Conservation (phyloP, 2,113 vertebrate genomes). For the Ophthalmolycus amberensis region DNA sequence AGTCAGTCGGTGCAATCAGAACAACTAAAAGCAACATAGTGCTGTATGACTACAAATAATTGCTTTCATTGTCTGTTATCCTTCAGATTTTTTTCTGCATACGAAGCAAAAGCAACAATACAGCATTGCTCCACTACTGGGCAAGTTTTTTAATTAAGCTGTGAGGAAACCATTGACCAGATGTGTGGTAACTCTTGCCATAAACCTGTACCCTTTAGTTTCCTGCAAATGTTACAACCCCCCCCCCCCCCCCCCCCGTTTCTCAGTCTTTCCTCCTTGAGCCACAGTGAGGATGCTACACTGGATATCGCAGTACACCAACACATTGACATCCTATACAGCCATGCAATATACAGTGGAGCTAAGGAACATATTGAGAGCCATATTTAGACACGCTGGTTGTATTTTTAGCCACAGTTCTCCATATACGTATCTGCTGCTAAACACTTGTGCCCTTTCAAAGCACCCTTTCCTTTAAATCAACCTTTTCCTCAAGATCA, state of each 20-base stretch:
- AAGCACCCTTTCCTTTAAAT: background rate
- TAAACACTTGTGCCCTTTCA: background rate
- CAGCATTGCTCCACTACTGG: background rate
- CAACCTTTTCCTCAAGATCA: too few species aligned
- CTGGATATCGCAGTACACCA: background rate
- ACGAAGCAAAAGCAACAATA: conserved; percentile 8
- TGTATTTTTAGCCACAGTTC: background rate
- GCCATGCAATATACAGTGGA: background rate
- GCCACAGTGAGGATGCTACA: background rate
- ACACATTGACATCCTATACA: background rate
- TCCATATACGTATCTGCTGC: background rate
- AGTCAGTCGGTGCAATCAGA: background rate
- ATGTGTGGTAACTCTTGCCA: background rate
- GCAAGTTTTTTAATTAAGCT: background rate
- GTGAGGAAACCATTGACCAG: background rate
- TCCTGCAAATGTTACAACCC: background rate
- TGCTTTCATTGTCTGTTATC: background rate
- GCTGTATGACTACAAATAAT: conserved; percentile 2
- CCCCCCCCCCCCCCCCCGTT: background rate
- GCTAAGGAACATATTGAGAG: background rate
- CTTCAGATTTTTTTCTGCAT: background rate
- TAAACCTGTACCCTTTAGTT: background rate
- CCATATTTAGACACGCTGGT: background rate
- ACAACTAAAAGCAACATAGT: background rate
- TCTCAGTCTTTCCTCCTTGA: background rate